Evolutionary conservation across 1,140 invertebrate species (phyloP).

Genomic region (Thaumatotibia leucotreta): DNA sequence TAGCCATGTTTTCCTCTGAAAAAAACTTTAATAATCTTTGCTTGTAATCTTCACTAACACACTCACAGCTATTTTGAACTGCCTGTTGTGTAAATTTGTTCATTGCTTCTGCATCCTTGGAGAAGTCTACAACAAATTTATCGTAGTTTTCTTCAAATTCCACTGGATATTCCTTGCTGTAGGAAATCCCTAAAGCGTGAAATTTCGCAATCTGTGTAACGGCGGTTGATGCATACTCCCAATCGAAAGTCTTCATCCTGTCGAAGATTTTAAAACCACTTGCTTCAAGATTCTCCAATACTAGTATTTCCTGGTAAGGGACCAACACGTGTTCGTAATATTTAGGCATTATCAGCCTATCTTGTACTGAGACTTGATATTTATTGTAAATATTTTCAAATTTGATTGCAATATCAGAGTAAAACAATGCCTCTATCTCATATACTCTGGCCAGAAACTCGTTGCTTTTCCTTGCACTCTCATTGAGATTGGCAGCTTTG

Average conservation of each 20-base stretch:
- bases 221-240: slow-evolving; percentile 27
- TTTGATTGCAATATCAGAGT: not conserved
- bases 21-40: not conserved
- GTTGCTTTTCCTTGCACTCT: slow-evolving; percentile 25
- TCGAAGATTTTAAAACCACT: slow-evolving; percentile 22
- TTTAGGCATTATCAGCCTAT: slow-evolving; percentile 16
- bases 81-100: not conserved
- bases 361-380: not conserved
- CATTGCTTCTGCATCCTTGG: not conserved
- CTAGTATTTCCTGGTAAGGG: slow-evolving; percentile 20
- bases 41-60: not conserved
- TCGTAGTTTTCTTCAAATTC: slow-evolving; percentile 14
- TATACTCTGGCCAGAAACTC: not conserved
- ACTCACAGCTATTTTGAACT: not conserved
- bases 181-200: slow-evolving; percentile 32
- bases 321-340: slow-evolving; percentile 14
- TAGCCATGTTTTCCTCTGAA: not conserved
- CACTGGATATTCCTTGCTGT: slow-evolving; percentile 16
- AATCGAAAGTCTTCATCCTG: slow-evolving; percentile 27
- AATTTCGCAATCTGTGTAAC: slow-evolving; percentile 23
- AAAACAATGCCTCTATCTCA: slow-evolving; percentile 18
- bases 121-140: not conserved
- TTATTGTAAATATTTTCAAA: not conserved
- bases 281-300: slow-evolving; percentile 26
- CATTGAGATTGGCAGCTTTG: slow-evolving; percentile 40